phyloP scores from a whole-genome alignment of 2,888 invertebrate species.

The Marronus borbonicus region DNA sequence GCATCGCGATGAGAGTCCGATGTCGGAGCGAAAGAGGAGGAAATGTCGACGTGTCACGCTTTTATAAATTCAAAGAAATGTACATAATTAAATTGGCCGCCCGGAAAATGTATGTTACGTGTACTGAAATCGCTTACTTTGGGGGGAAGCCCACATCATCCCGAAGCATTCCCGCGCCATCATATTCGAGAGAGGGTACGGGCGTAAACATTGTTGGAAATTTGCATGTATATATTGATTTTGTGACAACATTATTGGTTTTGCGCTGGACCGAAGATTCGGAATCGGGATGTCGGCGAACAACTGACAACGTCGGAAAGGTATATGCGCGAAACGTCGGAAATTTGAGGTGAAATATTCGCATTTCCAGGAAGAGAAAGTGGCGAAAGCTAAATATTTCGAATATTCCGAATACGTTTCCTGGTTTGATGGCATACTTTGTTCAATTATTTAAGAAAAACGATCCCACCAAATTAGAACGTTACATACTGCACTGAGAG shows the following conservation, averaged over 20 bases:
- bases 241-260: slow-evolving; percentile 38
- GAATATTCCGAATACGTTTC: too few species aligned
- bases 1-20: not conserved
- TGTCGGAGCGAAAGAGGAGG: not conserved
- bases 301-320: too few species aligned
- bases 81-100: slow-evolving; percentile 17
- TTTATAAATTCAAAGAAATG: slow-evolving; percentile 10
- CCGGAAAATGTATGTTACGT: slow-evolving; percentile 16
- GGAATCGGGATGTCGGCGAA: not conserved
- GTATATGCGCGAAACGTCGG: too few species aligned
- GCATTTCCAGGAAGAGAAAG: too few species aligned
- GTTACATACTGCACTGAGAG: too few species aligned
- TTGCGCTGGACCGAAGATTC: slow-evolving; percentile 13
- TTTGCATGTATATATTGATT: slow-evolving; percentile 46
- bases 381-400: too few species aligned
- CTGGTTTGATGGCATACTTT: too few species aligned
- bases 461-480: too few species aligned
- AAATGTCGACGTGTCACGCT: slow-evolving; percentile 21
- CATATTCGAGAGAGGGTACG: not conserved
- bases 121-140: slow-evolving; percentile 7
- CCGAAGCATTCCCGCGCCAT: not conserved
- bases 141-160: not conserved
- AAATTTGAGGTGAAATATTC: too few species aligned
- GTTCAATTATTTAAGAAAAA: too few species aligned
- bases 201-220: slow-evolving; percentile 4